Evolutionary conservation across 2,797 vertebrate genomes (phyloP).

Genomic region (Lycodopsis pacificus): DNA sequence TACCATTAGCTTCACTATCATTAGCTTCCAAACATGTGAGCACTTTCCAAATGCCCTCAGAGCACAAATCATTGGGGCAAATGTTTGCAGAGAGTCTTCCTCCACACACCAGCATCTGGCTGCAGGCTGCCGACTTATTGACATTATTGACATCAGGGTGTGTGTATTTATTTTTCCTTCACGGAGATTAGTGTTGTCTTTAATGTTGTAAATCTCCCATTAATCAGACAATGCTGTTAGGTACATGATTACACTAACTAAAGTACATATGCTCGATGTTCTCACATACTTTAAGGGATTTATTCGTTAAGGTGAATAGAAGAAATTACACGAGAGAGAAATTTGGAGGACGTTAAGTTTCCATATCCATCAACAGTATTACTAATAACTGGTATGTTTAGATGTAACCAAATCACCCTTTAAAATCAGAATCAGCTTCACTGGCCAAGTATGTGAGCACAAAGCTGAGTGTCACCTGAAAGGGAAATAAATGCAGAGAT

Average conservation of each 20-base stretch:
- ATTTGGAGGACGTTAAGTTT: background rate
- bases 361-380: background rate
- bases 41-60: constrained; percentile 60
- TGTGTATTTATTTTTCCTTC: background rate
- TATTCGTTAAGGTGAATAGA: background rate
- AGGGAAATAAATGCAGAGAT: too few species aligned
- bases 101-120: constrained; percentile 27
- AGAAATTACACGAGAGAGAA: background rate
- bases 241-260: too few species aligned
- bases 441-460: too few species aligned
- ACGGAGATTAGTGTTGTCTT: background rate
- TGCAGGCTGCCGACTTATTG: constrained; percentile 28
- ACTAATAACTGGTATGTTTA: too few species aligned
- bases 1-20: constrained; percentile 61
- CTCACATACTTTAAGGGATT: background rate
- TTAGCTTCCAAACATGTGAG: constrained; percentile 69
- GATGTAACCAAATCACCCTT: too few species aligned
- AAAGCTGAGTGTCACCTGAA: too few species aligned
- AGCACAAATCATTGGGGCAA: constrained; percentile 65
- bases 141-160: background rate
- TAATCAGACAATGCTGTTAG: background rate
- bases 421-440: too few species aligned
- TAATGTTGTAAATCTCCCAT: background rate
- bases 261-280: background rate
- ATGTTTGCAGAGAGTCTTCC: constrained; percentile 63